These are phyloP conservation scores for Ctenopoma multispine DNA, from an alignment of 2,797 vertebrate genomes.

Conservation along the genomic window DNA sequence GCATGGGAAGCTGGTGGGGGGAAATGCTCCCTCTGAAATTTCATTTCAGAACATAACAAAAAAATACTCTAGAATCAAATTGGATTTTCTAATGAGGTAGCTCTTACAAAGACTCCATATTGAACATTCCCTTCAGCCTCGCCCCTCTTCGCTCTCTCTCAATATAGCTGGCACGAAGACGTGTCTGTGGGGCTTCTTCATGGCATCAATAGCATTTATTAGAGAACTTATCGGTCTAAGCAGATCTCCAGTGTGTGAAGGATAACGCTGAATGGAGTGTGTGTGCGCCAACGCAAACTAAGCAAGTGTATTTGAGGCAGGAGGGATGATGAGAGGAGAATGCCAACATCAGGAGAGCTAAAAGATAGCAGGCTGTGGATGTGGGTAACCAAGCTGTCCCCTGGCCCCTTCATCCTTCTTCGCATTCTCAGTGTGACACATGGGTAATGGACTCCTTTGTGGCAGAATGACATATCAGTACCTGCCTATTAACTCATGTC, in stretches of 20 bases:
- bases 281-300: slow-evolving; percentile 46
- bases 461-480: slow-evolving; percentile 73
- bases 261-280: slow-evolving; percentile 41
- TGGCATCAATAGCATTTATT: slow-evolving; percentile 75
- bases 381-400: slow-evolving; percentile 60
- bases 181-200: slow-evolving; percentile 46
- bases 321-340: slow-evolving; percentile 58
- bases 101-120: slow-evolving; percentile 56
- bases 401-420: slow-evolving; percentile 62
- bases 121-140: slow-evolving; percentile 44
- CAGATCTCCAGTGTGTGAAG: slow-evolving; percentile 54
- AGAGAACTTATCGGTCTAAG: slow-evolving; percentile 63
- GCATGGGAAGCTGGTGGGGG: slow-evolving; percentile 20
- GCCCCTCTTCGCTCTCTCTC: slow-evolving; percentile 31
- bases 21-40: slow-evolving; percentile 57
- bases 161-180: slow-evolving; percentile 52
- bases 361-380: slow-evolving; percentile 37
- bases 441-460: slow-evolving; percentile 78
- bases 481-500: slow-evolving; percentile 72
- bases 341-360: slow-evolving; percentile 51
- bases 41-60: slow-evolving; percentile 65
- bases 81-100: slow-evolving; percentile 75
- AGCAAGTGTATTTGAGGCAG: slow-evolving; percentile 46
- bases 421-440: slow-evolving; percentile 68
- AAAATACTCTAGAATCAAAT: slow-evolving; percentile 70